Evolutionary conservation across 2,797 vertebrate species (phyloP).

Genomic region (Mus minutoides): DNA sequence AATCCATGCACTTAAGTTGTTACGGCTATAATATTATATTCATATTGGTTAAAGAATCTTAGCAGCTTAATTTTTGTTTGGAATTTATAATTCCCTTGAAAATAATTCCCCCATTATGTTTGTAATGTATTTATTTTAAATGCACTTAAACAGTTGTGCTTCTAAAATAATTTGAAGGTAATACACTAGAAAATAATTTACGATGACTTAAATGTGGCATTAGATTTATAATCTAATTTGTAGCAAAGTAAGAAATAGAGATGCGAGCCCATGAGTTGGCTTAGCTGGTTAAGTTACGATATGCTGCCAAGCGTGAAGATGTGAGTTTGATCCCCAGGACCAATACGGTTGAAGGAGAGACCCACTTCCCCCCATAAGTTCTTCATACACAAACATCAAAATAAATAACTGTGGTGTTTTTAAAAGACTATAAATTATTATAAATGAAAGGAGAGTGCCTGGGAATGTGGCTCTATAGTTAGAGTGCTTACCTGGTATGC

Average conservation of each 20-base stretch:
- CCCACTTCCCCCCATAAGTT: neutral
- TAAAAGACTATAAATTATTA: neutral
- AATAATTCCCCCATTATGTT: neutral
- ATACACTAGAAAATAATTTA: neutral
- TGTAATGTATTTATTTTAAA: conserved; percentile 43
- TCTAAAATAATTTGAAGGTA: conserved; percentile 52
- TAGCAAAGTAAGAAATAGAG: conserved; percentile 26
- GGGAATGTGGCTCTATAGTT: neutral
- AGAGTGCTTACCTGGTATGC: neutral
- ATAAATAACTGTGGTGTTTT: neutral
- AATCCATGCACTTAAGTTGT: neutral
- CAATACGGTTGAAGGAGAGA: neutral
- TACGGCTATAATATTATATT: neutral
- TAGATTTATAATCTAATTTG: conserved; percentile 41
- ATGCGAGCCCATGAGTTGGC: neutral
- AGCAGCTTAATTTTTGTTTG: conserved; percentile 10
- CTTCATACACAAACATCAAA: neutral
- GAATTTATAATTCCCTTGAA: conserved; percentile 50
- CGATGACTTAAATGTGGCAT: neutral
- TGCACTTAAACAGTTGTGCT: neutral
- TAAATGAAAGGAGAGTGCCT: neutral
- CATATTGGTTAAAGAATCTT: neutral
- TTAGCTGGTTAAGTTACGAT: neutral
- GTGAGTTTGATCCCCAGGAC: neutral
- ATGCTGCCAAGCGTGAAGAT: neutral